Base-by-base conservation (phyloP, 2,113 vertebrate genomes). In the Caranx melampygus region DNA sequence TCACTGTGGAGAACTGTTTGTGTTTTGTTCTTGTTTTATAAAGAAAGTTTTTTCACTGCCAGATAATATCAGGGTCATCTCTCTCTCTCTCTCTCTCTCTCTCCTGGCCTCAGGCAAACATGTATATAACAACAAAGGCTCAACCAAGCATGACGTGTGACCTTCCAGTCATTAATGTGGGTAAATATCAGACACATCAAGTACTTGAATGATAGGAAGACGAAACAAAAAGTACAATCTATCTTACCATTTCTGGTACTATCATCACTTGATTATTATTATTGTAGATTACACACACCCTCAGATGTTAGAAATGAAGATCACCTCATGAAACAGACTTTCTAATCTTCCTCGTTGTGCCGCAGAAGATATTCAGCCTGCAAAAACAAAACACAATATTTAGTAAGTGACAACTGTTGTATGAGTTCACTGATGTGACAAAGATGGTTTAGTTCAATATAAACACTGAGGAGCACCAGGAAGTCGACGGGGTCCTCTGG, bases 401-500 rank as follows among this genome's bases (percentile, higher is more conserved):
- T 15, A 54, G 51, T n/a, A 54, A n/a, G 51, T 54, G 3, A n/a
- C 18, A 62, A n/a, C 52, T 16, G 6, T 1, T 64, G 9, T 4
- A 1, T 61, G 3, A 62, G 4, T 21, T 49, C 26, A 5, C 13
- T 71, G 47, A 11, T 8, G 9, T 31, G n/a, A 15, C 11, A 54
- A 42, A 61, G 34, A 5, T 15, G 0, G 16, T 33, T 6, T 2
- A 7, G 5, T 47, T 13, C 18, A 21, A 57, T 34, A 8, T 9
- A 13, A 66, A 51, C 0, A 51, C 9, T 12, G 33, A 55, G 13
- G 8, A 1, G 44, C 26, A 99, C 98, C 98, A 99, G 70, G 90
- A 97, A 99, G 82, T 98, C 95, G 0, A 99, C 92, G 0, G 98
- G 97, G 72, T 99, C 96, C 0, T 97, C 96, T 0, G 97, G 97